Evolutionary conservation across 2,113 vertebrate species (phyloP), one percentile per base, ranked within the genome.

Genomic region (Chloroceryle aenea): DNA sequence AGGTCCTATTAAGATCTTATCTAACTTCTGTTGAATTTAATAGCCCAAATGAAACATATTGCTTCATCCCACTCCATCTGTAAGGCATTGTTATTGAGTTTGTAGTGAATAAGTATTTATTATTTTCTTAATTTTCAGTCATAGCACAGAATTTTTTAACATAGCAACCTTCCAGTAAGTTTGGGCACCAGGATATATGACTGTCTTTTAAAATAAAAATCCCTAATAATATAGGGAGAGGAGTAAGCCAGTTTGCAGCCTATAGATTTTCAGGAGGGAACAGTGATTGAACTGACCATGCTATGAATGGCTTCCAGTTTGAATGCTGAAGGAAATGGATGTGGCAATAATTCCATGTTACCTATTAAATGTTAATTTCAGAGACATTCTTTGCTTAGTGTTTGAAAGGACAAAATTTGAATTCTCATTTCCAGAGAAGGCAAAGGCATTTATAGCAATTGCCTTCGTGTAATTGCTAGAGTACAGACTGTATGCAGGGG

Each of bases 351-450:
- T 91, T 85, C 48, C 48, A 2, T 22, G 85, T 61, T 75, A 86
- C 72, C 73, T 76, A 45, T 8, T 83, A 93, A 95, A 91, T 74
- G 82, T 45, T 91, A 77, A 91, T 79, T 94, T 69, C 64, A 61
- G 55, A 79, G 63, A 32, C 17, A 32, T 68, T 36, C 87, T 32
- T 90, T 81, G 63, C 40, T 12, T 71, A 83, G 45, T 13, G 64
- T 87, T 78, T 85, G 78, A 93, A 95, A 91, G 89, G 93, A 91
- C 87, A 91, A 94, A 90, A 89, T 93, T 93, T 90, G 77, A 97
- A 94, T 95, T 91, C 66, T 93, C 82, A 80, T 93, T 93, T 90
- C 64, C 63, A 75, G 83, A 86, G 82, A 59, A 92, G 50, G 66
- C 71, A 79, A 56, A 91, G 79, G 66, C 72, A 91, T 76, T 94